Evolutionary conservation across 2,797 vertebrate genomes (phyloP), one percentile per base, ranked within the genome.

Genomic region (Phataginus tricuspis): DNA sequence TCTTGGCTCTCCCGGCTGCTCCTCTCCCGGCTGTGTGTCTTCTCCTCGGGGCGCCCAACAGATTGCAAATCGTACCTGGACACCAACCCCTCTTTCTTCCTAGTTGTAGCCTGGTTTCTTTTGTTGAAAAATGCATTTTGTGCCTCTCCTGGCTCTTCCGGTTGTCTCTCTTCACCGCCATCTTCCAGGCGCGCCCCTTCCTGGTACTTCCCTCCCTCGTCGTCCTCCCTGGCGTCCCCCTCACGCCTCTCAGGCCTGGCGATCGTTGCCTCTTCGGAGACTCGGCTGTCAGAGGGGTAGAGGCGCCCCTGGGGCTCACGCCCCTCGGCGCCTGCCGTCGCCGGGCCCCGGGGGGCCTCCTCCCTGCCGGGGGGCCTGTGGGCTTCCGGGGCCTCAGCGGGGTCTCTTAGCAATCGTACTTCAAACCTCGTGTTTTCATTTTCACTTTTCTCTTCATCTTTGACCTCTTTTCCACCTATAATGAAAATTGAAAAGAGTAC

Each of bases 401-500:
- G 37, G 49, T 98, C 98, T 86, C 98, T 97, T 91, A 98, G 95
- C 64, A 97, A 92, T 78, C 96, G 98, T 77, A 96, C 97, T 97
- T 98, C 97, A 77, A 97, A 98, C 3, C 98, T 97, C 10, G 80
- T 86, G 13, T 63, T 97, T 88, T 98, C 98, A 0, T 98, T 98
- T 14, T 85, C 95, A 75, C 66, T 98, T 78, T 98, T 98, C 93
- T 99, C 99, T 95, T 99, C 98, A 88, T 98, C 97, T 90, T 97
- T 97, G 72, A 97, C 96, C 37, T 98, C 99, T 98, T 98, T 99
- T 75, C 98, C 96, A 95, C 98, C 99, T 99, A 45, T 27, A 97
- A 95, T 25, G 94, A 93, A 94, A 98, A 85, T 29, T 39, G 5
- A 72, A 87, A 79, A 85, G 29, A 72, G 5, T 42, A 89, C 87